Base-by-base conservation (phyloP, 2,888 invertebrate species). In the Noctua janthina region DNA sequence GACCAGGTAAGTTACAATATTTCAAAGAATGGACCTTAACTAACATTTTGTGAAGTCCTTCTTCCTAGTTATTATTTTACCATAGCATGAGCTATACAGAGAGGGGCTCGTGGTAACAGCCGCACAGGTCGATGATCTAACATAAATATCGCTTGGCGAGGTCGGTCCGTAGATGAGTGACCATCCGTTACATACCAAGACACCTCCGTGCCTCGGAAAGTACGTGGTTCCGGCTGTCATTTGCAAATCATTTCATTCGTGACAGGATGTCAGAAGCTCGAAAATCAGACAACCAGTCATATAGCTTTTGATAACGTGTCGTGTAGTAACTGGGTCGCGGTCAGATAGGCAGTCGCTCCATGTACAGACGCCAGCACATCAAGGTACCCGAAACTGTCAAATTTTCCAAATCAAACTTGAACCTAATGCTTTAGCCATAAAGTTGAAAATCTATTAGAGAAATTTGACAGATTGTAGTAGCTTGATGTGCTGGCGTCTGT, bases 1-100 rank as follows among this genome's bases (percentile, higher is more conserved):
- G 97, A 97, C 81, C 97, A 97, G 94, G 97, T 95, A 76, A 84
- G 20, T 74, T 13, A 8, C 35, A 20, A 54, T 43, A 43, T 29
- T 56, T 23, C 5, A 13, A n/a, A 29, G 3, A 62, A 56, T 35
- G 3, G 29, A 3, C 17, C 29, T 29, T n/a, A 62, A 62, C 29
- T 62, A 35, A 8, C 35, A 29, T 17, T 64, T 64, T 64, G 64
- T 64, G 8, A 64, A 64, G 8, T 7, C 29, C 29, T 29, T 15
- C 17, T 64, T 64, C n/a, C 5, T n/a, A 2, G 23, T 0, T n/a
- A 23, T 56, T 13, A 62, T 35, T 64, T 17, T 7, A 17, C 17
- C 15, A 64, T 35, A 8, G n/a, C 29, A 15, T 62, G n/a, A 29
- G 17, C 62, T 62, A 17, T 35, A 29, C 29, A 35, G 62, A 3